Percentiles rank a stretch among this genome's conserved stretches.
phyloP scores from a whole-genome alignment of 2,113 vertebrate genomes.

The Puntigrus tetrazona region DNA sequence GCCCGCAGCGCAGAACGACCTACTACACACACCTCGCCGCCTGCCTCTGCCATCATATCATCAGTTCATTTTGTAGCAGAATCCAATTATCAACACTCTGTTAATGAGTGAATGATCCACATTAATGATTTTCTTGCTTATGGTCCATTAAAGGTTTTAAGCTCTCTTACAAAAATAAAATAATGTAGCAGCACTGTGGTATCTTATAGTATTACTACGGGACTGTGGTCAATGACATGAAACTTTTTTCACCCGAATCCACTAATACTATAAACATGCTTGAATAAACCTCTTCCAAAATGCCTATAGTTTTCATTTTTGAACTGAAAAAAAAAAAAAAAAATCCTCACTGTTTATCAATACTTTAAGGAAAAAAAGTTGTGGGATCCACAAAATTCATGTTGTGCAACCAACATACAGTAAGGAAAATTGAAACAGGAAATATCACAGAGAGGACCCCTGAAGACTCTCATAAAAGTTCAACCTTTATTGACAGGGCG shows the following conservation, averaged over 20 bases:
- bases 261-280: neutral
- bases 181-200: neutral
- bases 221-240: neutral
- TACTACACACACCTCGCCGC: constrained; percentile 68
- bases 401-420: neutral
- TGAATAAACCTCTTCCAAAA: neutral
- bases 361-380: neutral
- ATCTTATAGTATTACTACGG: neutral
- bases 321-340: neutral
- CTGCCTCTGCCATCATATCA: constrained; percentile 74
- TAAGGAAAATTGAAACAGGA: neutral
- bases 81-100: constrained; percentile 71
- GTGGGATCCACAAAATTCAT: neutral
- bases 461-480: neutral
- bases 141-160: neutral
- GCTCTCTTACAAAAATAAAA: neutral
- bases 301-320: neutral
- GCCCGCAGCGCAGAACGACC: constrained; percentile 83
- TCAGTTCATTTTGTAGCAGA: constrained; percentile 75
- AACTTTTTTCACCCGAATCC: neutral
- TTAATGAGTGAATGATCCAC: constrained; percentile 63
- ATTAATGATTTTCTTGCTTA: constrained; percentile 75
- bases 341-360: neutral
- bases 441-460: neutral
- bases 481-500: neutral